Percentiles rank a stretch among this genome's conserved stretches.
phyloP scores from a whole-genome alignment of 30 jellyfish, hydroid and myxozoan genomes.

The Cassiopea andromeda region DNA sequence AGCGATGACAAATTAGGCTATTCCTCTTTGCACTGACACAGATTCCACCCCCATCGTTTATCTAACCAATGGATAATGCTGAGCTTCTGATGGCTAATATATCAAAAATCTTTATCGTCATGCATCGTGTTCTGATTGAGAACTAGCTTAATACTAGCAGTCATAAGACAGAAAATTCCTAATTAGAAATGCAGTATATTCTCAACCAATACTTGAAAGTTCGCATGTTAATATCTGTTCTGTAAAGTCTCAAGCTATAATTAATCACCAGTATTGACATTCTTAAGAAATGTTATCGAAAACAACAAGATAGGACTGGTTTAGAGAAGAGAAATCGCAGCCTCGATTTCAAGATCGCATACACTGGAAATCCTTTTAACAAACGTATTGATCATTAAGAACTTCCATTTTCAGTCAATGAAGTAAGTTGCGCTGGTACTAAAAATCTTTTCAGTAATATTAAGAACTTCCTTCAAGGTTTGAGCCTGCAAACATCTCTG shows the following conservation, averaged over 20 bases:
- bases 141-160: background rate
- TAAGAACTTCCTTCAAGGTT: no score
- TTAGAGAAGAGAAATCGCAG: background rate
- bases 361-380: no score
- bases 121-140: slow-evolving; percentile 11
- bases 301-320: background rate
- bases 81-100: slow-evolving; percentile 7
- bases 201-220: background rate
- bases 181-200: background rate
- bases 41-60: slow-evolving; percentile 43
- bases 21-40: slow-evolving; percentile 23
- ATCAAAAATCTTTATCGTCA: background rate
- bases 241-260: background rate
- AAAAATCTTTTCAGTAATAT: no score
- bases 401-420: background rate
- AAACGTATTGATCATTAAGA: no score
- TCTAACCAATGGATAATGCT: slow-evolving; percentile 10
- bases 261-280: background rate
- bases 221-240: background rate
- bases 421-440: no score
- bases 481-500: no score
- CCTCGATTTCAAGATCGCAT: no score
- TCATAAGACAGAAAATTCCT: background rate
- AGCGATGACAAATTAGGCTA: slow-evolving; percentile 54
- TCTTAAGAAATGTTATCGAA: background rate